These are phyloP conservation scores for Rhinoraja longicauda DNA, from an alignment of 2,797 vertebrate genomes.

Conservation along the genomic window DNA sequence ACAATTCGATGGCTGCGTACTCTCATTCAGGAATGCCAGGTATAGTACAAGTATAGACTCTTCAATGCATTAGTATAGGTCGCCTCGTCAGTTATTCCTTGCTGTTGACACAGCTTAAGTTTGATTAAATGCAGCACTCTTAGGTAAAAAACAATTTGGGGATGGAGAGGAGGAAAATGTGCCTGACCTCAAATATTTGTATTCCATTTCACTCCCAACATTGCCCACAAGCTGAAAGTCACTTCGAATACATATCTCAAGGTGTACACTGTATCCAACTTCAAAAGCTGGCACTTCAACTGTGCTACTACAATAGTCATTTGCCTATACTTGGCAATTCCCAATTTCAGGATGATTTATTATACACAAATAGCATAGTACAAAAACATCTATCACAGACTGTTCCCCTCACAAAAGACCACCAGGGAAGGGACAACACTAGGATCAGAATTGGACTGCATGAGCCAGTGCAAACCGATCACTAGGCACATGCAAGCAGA, in stretches of 20 bases:
- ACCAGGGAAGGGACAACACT: background rate
- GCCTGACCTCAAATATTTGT: background rate
- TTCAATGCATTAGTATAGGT: background rate
- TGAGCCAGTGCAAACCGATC: background rate
- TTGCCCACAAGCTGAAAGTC: constrained; percentile 3
- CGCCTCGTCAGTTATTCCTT: background rate
- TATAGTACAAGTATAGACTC: background rate
- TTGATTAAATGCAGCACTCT: background rate
- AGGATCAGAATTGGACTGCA: background rate
- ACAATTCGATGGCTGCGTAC: background rate
- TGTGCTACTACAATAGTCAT: background rate
- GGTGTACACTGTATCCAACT: background rate
- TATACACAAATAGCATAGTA: background rate
- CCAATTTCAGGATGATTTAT: background rate
- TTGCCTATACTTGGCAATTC: background rate
- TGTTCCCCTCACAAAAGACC: background rate
- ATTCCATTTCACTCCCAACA: background rate
- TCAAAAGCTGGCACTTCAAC: background rate
- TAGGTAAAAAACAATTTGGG: background rate
- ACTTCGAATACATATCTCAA: background rate
- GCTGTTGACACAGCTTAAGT: background rate
- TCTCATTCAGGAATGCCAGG: background rate
- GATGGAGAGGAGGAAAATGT: background rate
- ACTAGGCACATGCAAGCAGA: background rate
- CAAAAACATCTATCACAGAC: background rate